Evolutionary conservation across 2,113 vertebrate genomes (phyloP).

Genomic region (Ceyx melanurus): DNA sequence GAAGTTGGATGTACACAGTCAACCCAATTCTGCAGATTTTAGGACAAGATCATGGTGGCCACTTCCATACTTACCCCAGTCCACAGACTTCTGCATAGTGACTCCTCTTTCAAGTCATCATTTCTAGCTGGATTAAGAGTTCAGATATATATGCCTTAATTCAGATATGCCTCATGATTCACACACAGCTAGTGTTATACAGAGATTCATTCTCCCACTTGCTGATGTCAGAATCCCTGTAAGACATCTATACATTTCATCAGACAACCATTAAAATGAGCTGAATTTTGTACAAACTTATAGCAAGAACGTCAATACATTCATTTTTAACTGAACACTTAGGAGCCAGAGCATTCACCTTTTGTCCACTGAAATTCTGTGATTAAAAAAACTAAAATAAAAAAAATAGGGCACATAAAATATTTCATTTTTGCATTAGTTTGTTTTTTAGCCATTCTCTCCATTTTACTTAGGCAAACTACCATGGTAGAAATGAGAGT

Average conservation of each 20-base stretch:
- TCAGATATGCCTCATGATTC: not conserved
- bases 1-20: not conserved
- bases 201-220: constrained; percentile 1
- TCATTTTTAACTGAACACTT: not conserved
- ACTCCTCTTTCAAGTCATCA: not conserved
- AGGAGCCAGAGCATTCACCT: not conserved
- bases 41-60: not conserved
- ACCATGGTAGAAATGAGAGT: not conserved
- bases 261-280: not conserved
- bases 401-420: not conserved
- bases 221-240: not conserved
- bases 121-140: not conserved
- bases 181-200: not conserved
- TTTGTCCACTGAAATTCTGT: not conserved
- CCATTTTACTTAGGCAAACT: not conserved
- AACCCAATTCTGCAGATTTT: not conserved
- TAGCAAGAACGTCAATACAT: not conserved
- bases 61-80: not conserved
- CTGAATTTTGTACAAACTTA: not conserved
- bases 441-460: not conserved
- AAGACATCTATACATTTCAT: not conserved
- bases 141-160: not conserved
- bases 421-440: not conserved
- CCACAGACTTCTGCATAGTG: not conserved
- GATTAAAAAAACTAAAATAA: not conserved